These are phyloP conservation scores for Acronicta psi DNA, from an alignment of 2,888 invertebrate genomes.

Conservation along the genomic window DNA sequence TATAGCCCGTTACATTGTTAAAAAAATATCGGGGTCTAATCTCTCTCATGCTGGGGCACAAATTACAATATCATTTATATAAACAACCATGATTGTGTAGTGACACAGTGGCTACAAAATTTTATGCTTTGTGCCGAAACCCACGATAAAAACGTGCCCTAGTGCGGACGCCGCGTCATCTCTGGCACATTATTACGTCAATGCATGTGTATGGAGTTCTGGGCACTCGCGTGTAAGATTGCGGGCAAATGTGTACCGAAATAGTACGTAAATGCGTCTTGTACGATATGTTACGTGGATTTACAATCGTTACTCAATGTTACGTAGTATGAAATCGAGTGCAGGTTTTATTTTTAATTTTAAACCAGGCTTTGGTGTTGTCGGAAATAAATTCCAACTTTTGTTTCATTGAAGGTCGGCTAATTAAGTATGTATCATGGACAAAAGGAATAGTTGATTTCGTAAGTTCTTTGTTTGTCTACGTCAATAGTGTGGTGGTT, in stretches of 20 bases:
- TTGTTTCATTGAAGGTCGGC: conserved; percentile 8
- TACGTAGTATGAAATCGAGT: conserved; percentile 25
- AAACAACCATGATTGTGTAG: too few species aligned
- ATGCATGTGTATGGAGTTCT: conserved; percentile 8
- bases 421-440: conserved; percentile 1
- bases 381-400: conserved; percentile 21
- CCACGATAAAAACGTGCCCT: too few species aligned
- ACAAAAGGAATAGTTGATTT: neutral
- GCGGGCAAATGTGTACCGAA: conserved; percentile 33
- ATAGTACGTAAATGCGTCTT: conserved; percentile 43
- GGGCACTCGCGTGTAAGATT: conserved; percentile 17
- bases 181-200: conserved; percentile 1
- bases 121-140: too few species aligned
- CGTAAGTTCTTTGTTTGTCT: neutral
- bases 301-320: conserved; percentile 35
- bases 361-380: conserved; percentile 16
- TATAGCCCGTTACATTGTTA: too few species aligned
- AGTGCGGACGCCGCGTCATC: neutral
- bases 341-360: conserved; percentile 24
- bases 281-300: conserved; percentile 27
- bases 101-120: too few species aligned
- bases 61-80: too few species aligned
- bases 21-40: too few species aligned
- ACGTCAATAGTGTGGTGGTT: too few species aligned
- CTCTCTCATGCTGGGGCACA: too few species aligned